Base-by-base conservation (phyloP, 2,113 vertebrate genomes). In the Redunca redunca region DNA sequence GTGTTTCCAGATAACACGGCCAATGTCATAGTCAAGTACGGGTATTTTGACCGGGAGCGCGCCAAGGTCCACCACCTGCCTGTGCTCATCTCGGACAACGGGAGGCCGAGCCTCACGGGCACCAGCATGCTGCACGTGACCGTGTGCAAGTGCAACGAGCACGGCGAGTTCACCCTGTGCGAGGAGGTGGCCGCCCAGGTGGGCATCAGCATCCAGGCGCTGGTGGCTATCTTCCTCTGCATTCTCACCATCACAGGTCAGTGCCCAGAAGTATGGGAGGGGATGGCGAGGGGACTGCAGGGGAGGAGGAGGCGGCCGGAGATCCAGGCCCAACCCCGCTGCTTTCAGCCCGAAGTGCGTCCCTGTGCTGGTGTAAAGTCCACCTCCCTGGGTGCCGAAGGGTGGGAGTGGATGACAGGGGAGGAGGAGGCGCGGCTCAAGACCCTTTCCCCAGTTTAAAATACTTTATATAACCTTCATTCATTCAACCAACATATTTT, bases 161-260 rank as follows among this genome's bases (percentile, higher is more conserved):
- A 97, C 7, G 98, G 99, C 8, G 88, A 98, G 86, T 97, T 96
- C 64, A 99, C 99, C 0, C 98, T 99, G 91, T 99, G 99, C 28
- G 99, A 98, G 95, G 98, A 99, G 95, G 74, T 93, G 1, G 97
- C 97, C 1, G 97, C 92, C 52, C 98, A 96, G 96, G 98, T 98
- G 0, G 99, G 99, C 11, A 98, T 99, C 95, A 99, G 99, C n/a
- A 98, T 99, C 93, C 99, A 99, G 33, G 99, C 99, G 0, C 98
- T 99, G 33, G 98, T 99, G 3, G 99, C 99, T 92, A 99, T 99
- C 96, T 98, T 99, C 5, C 88, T 99, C 88, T 99, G 98, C 81
- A 99, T 99, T 89, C 98, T 99, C 94, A 99, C 99, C 87, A 99
- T 99, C 88, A 97, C 99, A 74, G 99, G 99, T 99, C 98, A 98